Percentiles rank a stretch among this genome's conserved stretches.
These are phyloP conservation scores for Haplochromis vanheusdeni DNA, from an alignment of 2,113 vertebrate species.

Conservation along the genomic window DNA sequence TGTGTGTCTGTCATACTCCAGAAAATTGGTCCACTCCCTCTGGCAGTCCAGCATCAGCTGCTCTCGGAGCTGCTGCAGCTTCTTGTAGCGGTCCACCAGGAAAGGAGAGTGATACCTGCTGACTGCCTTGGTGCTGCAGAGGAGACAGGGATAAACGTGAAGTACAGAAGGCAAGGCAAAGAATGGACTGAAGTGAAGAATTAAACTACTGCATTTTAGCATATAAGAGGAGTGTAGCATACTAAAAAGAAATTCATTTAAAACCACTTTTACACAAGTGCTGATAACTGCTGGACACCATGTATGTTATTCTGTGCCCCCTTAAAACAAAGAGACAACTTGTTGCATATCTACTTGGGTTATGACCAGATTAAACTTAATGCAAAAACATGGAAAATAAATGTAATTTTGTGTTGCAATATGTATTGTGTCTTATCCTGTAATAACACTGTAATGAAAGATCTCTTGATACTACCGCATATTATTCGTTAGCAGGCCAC, in stretches of 20 bases:
- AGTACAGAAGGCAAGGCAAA: neutral
- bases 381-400: neutral
- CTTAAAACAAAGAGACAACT: neutral
- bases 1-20: slow-evolving; percentile 78
- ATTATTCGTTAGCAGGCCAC: neutral
- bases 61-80: slow-evolving; percentile 86
- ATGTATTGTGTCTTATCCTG: neutral
- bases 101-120: slow-evolving; percentile 91
- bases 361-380: neutral
- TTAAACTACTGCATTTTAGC: neutral
- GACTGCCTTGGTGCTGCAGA: slow-evolving; percentile 84
- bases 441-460: neutral
- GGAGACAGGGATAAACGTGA: slow-evolving; percentile 11
- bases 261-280: neutral
- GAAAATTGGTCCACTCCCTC: slow-evolving; percentile 83
- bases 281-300: neutral
- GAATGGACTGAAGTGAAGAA: neutral
- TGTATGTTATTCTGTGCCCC: neutral
- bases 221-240: neutral
- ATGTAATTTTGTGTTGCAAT: neutral
- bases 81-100: slow-evolving; percentile 78
- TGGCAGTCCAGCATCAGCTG: slow-evolving; percentile 86
- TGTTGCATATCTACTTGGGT: neutral
- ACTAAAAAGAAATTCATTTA: neutral
- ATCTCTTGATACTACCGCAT: neutral